phyloP scores from a whole-genome alignment of 2,797 vertebrate genomes.

The Trematomus bernacchii region DNA sequence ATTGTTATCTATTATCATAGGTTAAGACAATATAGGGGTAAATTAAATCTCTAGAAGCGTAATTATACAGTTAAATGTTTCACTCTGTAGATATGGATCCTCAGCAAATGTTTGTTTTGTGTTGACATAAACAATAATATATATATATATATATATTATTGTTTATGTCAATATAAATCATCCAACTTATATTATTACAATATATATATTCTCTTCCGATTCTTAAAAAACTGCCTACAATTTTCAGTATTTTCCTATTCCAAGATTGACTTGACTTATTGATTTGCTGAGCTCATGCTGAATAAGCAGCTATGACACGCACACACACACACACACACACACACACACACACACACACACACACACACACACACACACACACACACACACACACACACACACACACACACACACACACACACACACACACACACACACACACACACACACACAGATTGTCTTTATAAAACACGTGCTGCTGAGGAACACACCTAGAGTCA shows the following conservation, averaged over 20 bases:
- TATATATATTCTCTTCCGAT: neutral
- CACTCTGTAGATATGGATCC: too few relatives aligned
- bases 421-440: neutral
- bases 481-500: too few relatives aligned
- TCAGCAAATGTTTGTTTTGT: too few relatives aligned
- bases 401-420: neutral
- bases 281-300: constrained; percentile 4
- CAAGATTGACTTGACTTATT: neutral
- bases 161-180: too few relatives aligned
- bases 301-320: neutral
- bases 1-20: neutral
- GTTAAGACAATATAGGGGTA: neutral
- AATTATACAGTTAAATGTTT: neutral
- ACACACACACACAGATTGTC: neutral
- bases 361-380: too few relatives aligned
- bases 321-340: constrained; percentile 6
- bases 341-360: too few relatives aligned
- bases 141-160: too few relatives aligned
- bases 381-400: too few relatives aligned
- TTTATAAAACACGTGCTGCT: too few relatives aligned
- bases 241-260: neutral
- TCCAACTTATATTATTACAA: neutral
- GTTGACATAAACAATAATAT: too few relatives aligned
- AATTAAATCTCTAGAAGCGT: too few relatives aligned
- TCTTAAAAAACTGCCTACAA: neutral